Conservation (phyloP, 2,797 vertebrate genomes). For the Pipistrellus kuhlii region DNA sequence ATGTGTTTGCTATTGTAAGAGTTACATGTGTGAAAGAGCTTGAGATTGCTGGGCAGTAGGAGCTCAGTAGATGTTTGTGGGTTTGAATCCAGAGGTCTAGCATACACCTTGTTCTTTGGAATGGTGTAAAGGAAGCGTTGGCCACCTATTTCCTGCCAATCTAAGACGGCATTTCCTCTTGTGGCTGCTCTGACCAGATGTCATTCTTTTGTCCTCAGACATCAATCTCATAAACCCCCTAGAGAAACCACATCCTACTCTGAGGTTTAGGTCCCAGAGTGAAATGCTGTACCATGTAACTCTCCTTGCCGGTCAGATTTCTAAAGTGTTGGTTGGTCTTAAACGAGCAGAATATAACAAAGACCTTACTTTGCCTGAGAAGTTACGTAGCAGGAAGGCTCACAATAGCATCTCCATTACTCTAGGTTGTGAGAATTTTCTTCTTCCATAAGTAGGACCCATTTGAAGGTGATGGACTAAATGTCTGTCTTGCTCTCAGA, state of each 20-base stretch:
- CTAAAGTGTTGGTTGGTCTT: neutral
- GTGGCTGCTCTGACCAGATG: constrained; percentile 42
- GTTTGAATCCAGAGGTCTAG: neutral
- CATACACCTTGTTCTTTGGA: constrained; percentile 8
- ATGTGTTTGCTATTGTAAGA: neutral
- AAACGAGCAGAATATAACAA: neutral
- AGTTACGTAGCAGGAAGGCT: neutral
- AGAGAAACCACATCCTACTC: constrained; percentile 70
- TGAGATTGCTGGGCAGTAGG: neutral
- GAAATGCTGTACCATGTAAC: neutral
- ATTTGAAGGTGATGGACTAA: neutral
- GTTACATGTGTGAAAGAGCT: neutral
- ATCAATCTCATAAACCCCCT: neutral
- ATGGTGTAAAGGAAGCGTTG: neutral
- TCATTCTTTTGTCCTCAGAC: neutral
- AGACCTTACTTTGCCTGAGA: neutral
- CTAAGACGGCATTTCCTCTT: constrained; percentile 66
- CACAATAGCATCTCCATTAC: neutral
- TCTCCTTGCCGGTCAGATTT: neutral
- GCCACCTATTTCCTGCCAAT: constrained; percentile 54
- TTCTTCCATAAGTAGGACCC: neutral
- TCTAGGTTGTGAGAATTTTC: neutral
- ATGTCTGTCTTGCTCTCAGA: neutral
- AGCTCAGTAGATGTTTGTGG: neutral
- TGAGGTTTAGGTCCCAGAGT: neutral